Conservation (phyloP, 2,888 invertebrate species). For the Camponotus fellah region DNA sequence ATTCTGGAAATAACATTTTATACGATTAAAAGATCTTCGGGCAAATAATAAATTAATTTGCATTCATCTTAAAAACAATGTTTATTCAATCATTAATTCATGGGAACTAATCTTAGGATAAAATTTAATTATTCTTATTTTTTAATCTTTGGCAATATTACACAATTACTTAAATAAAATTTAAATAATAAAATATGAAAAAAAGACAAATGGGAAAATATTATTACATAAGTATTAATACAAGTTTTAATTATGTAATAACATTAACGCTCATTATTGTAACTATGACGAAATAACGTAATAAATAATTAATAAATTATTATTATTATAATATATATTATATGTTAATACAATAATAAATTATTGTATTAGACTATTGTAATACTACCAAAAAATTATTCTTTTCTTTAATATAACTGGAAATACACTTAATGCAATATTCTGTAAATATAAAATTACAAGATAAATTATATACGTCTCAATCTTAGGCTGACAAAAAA, state of each 20-base stretch:
- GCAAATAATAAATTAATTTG: slow-evolving; percentile 4
- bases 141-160: neutral
- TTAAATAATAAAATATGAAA: neutral
- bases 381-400: neutral
- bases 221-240: too few species aligned
- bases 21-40: too few species aligned
- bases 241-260: too few species aligned
- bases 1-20: too few species aligned
- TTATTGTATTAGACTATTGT: neutral
- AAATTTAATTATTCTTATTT: slow-evolving; percentile 35
- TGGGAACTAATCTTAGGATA: slow-evolving; percentile 65
- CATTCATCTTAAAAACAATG: slow-evolving; percentile 44
- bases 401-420: neutral
- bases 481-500: neutral
- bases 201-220: too few species aligned
- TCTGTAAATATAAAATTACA: neutral
- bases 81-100: slow-evolving; percentile 45
- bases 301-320: too few species aligned
- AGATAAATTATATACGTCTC: neutral
- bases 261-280: neutral
- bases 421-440: neutral
- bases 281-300: neutral
- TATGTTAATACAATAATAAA: too few species aligned
- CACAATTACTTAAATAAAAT: neutral
- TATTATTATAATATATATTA: too few species aligned